Conservation (phyloP, 2,113 vertebrate genomes). For the Panthera uncia region DNA sequence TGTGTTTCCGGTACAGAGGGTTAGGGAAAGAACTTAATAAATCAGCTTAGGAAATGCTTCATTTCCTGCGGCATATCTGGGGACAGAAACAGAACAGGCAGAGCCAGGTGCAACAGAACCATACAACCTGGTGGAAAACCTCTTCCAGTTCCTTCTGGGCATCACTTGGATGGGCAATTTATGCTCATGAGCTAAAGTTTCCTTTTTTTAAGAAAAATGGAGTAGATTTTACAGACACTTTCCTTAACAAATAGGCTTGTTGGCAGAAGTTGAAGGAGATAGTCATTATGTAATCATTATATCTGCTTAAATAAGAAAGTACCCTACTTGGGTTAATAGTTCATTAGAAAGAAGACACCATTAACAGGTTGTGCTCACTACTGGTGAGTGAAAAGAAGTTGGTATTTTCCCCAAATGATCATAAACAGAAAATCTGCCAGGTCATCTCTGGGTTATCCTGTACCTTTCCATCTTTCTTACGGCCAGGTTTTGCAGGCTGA, state of each 20-base stretch:
- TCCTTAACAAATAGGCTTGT: not conserved
- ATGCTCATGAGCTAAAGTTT: not conserved
- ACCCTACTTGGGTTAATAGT: not conserved
- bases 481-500: constrained; percentile 41
- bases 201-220: constrained; percentile 14
- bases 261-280: not conserved
- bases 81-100: constrained; percentile 43
- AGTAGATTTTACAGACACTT: not conserved
- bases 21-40: constrained; percentile 22
- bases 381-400: not conserved
- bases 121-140: not conserved
- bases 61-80: constrained; percentile 54
- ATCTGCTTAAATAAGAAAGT: not conserved
- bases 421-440: not conserved
- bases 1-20: not conserved
- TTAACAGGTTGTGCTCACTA: not conserved
- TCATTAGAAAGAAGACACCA: not conserved
- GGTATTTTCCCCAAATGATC: not conserved
- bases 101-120: constrained; percentile 32
- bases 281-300: not conserved
- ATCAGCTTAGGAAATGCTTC: constrained; percentile 65
- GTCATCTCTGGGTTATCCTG: not conserved
- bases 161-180: not conserved
- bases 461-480: not conserved
- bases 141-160: not conserved